Evolutionary conservation across 2,797 vertebrate genomes (phyloP).

Genomic region (Chelmon rostratus): DNA sequence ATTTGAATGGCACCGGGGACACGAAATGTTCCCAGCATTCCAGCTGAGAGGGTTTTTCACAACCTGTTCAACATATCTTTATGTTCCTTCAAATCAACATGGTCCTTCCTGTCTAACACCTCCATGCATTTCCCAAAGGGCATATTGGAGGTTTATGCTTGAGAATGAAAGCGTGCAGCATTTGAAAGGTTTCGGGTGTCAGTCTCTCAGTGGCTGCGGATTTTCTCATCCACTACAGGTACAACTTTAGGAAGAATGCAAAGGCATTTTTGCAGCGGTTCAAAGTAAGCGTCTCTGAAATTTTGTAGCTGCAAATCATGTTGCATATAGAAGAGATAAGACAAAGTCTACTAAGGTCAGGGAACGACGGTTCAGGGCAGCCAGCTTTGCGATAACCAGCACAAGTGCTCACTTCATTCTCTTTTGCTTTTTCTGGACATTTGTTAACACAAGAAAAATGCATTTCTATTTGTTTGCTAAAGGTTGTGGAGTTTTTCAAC

Average conservation of each 20-base stretch:
- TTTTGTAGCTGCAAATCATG: constrained; percentile 20
- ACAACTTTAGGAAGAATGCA: constrained; percentile 25
- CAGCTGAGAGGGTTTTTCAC: constrained; percentile 37
- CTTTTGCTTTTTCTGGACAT: constrained; percentile 18
- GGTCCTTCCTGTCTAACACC: constrained; percentile 52
- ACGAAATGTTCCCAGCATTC: constrained; percentile 26
- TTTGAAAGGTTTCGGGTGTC: constrained; percentile 58
- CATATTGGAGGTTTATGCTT: constrained; percentile 38
- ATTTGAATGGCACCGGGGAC: constrained; percentile 25
- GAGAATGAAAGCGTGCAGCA: constrained; percentile 54
- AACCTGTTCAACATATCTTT: constrained; percentile 43
- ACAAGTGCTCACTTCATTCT: background rate
- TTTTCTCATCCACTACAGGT: constrained; percentile 43
- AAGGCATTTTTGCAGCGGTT: constrained; percentile 22
- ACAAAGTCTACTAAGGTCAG: constrained; percentile 35
- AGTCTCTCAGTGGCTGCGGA: constrained; percentile 38
- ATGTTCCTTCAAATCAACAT: constrained; percentile 43
- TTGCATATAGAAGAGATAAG: constrained; percentile 7
- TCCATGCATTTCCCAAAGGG: constrained; percentile 57
- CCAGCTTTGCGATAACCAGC: background rate
- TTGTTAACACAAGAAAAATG: constrained; percentile 40
- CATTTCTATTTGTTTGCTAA: constrained; percentile 23
- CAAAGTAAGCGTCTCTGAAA: constrained; percentile 46
- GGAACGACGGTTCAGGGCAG: background rate
- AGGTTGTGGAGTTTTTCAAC: constrained; percentile 32